phyloP scores from a whole-genome alignment of 1,140 invertebrate species.

The Coptotermes formosanus region DNA sequence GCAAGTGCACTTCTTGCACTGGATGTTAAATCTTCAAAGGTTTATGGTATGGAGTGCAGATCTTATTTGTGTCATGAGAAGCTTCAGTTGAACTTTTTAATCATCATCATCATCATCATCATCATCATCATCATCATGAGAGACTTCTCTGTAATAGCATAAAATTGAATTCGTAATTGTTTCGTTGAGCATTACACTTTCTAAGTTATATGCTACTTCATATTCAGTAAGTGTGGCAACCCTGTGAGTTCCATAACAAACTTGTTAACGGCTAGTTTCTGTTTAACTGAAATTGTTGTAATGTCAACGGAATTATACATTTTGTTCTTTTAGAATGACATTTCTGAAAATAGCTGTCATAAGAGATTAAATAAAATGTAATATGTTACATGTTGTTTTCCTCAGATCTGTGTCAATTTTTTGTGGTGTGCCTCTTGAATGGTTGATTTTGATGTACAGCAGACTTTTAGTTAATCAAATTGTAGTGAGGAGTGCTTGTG shows the following conservation, averaged over 20 bases:
- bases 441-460: too few species aligned
- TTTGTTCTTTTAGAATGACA: not conserved
- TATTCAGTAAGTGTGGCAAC: not conserved
- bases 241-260: not conserved
- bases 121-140: not conserved
- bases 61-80: not conserved
- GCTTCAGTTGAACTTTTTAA: too few species aligned
- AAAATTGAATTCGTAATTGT: not conserved
- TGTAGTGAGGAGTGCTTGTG: too few species aligned
- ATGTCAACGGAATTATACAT: not conserved
- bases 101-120: not conserved
- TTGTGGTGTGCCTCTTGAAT: not conserved
- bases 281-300: not conserved
- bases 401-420: not conserved
- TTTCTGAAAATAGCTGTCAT: not conserved
- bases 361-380: not conserved
- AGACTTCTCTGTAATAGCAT: not conserved
- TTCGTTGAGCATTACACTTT: not conserved
- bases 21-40: not conserved
- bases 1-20: not conserved
- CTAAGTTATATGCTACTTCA: not conserved
- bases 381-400: not conserved
- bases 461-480: too few species aligned
- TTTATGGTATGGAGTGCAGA: not conserved
- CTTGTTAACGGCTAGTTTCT: not conserved